These are phyloP conservation scores for Onychostoma macrolepis DNA, from an alignment of 2,113 vertebrate species.

Conservation along the genomic window DNA sequence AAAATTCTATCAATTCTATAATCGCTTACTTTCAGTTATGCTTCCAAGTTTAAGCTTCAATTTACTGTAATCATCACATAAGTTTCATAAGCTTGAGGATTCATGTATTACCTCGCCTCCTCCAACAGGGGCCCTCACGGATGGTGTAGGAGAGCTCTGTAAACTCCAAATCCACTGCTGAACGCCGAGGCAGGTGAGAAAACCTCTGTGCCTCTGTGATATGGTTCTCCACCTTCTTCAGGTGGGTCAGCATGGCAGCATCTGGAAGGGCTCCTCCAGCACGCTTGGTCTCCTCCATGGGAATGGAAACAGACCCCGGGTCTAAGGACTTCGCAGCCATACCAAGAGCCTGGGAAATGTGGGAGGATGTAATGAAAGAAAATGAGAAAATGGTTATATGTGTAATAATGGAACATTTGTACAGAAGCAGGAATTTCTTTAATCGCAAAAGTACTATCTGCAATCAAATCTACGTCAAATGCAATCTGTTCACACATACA, in stretches of 20 bases:
- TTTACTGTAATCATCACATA: conserved; percentile 17
- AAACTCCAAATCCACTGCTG: conserved; percentile 93
- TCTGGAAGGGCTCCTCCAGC: conserved; percentile 76
- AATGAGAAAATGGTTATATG: background rate
- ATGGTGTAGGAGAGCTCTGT: conserved; percentile 94
- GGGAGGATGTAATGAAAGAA: conserved; percentile 30
- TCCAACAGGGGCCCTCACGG: conserved; percentile 94
- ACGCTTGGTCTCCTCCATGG: conserved; percentile 89
- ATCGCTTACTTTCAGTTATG: background rate
- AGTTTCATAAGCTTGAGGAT: conserved; percentile 27
- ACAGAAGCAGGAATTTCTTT: background rate
- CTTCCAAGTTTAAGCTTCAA: conserved; percentile 12
- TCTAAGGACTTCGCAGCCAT: conserved; percentile 87
- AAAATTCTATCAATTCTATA: background rate
- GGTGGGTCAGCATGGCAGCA: conserved; percentile 86
- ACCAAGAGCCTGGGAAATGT: conserved; percentile 65
- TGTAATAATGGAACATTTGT: background rate
- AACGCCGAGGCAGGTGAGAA: conserved; percentile 94
- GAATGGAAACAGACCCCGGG: conserved; percentile 80
- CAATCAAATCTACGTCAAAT: background rate
- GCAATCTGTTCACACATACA: background rate
- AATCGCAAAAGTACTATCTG: background rate
- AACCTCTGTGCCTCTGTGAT: conserved; percentile 97
- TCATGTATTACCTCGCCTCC: conserved; percentile 85
- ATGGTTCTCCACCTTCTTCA: conserved; percentile 99